Base-by-base conservation (phyloP, 2,797 vertebrate genomes). In the Danio aesculapii region DNA sequence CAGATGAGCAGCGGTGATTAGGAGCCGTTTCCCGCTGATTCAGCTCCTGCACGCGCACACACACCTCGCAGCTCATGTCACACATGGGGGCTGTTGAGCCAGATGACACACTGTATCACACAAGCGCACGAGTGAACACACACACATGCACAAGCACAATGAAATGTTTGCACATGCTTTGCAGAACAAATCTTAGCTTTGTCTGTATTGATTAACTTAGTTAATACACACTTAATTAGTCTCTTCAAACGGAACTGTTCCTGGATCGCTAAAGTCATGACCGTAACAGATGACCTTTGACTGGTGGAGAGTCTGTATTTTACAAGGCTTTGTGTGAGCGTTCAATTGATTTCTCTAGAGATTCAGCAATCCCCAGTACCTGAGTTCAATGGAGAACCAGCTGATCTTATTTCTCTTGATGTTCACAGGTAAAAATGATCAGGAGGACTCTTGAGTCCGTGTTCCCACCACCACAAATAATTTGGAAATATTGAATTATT, bases 1-100 rank as follows among this genome's bases (percentile, higher is more conserved):
- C 94, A 95, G 94, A 95, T 94, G 94, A 95, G 93, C 94, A 83
- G 90, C 89, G 86, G 93, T 93, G 94, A 95, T 95, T 95, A 95
- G 93, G 89, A 86, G 73, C 88, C 87, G 90, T 90, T 93, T 94
- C 93, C 92, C 91, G 94, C 94, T 95, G 94, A 95, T 94, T 95
- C 94, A 94, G 92, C 93, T 88, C 90, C 89, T 90, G 87, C 91
- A 80, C 83, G 71, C 84, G 77, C 68, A 64, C 64, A 53, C 77
- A 49, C 52, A 68, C 76, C 90, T 77, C 89, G 81, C 84, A 39
- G 30, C 77, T 86, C 83, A 82, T 83, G 83, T 92, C 79, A 81
- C 86, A 81, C 90, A 91, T 82, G 89, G 87, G 87, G 88, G 88
- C 87, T 86, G 81, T 89, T 88, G 87, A 87, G 86, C 88, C 88